Conservation (phyloP, 2,888 invertebrate genomes). For the Drosophila maculinotata region DNA sequence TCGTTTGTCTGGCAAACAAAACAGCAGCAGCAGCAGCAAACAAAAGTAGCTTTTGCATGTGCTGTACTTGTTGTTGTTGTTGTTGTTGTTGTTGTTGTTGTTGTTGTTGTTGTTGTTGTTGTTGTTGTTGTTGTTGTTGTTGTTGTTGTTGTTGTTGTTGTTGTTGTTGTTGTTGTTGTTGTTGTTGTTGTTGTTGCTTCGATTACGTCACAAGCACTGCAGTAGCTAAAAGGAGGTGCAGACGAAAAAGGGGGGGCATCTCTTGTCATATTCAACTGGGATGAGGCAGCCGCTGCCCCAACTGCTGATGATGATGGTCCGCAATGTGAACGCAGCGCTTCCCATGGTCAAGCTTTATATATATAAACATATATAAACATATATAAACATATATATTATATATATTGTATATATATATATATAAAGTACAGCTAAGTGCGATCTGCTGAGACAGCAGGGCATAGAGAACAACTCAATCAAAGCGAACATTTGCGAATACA, state of each 20-base stretch:
- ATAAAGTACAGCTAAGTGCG: conserved; percentile 71
- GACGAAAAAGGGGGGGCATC: conserved; percentile 2
- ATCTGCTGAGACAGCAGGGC: conserved; percentile 64
- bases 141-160: conserved; percentile 16
- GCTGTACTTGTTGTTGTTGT: conserved; percentile 33
- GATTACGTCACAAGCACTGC: conserved; percentile 51
- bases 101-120: conserved; percentile 21
- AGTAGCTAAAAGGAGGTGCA: conserved; percentile 8
- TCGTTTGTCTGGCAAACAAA: conserved; percentile 70
- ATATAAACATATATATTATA: no score
- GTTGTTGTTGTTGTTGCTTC: conserved; percentile 24
- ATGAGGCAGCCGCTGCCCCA: conserved; percentile 22
- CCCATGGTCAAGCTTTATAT: conserved; percentile 67
- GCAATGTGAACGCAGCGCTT: conserved; percentile 53
- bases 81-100: conserved; percentile 18
- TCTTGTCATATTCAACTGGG: conserved; percentile 48
- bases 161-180: conserved; percentile 15
- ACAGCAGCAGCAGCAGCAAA: conserved; percentile 28
- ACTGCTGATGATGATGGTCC: conserved; percentile 33
- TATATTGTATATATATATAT: conserved; percentile 32
- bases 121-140: conserved; percentile 33
- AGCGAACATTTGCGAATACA: conserved; percentile 63
- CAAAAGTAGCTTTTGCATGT: conserved; percentile 51
- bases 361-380: conserved; percentile 26
- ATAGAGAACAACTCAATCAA: conserved; percentile 78